Evolutionary conservation across 2,797 vertebrate species (phyloP).

Genomic region (Amblyraja radiata): DNA sequence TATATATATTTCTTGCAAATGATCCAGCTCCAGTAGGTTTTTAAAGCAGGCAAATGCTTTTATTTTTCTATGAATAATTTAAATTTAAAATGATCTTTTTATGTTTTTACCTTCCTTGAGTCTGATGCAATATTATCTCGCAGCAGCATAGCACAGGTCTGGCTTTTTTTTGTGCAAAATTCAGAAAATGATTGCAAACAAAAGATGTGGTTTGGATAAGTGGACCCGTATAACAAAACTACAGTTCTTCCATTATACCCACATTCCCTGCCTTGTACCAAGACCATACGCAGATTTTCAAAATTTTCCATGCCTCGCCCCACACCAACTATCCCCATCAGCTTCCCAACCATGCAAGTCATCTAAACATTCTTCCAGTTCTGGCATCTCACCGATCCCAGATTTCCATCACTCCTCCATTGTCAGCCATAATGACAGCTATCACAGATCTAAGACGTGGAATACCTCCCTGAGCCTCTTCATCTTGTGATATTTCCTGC

Average conservation of each 20-base stretch:
- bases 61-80: slow-evolving; percentile 18
- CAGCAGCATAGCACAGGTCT: neutral
- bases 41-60: neutral
- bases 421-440: neutral
- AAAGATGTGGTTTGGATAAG: neutral
- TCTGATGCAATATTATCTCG: slow-evolving; percentile 1
- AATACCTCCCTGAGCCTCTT: neutral
- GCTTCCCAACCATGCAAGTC: neutral
- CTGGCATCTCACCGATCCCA: neutral
- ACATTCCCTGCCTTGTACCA: neutral
- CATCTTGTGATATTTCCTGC: neutral
- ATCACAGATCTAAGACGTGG: neutral
- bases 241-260: neutral
- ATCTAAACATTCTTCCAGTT: neutral
- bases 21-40: neutral
- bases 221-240: neutral
- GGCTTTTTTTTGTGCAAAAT: neutral
- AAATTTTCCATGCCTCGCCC: neutral
- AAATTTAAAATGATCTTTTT: slow-evolving; percentile 7
- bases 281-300: neutral
- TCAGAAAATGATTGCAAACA: neutral
- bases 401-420: neutral
- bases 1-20: neutral
- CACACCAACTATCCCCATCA: neutral
- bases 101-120: neutral